Evolutionary conservation across 2,113 vertebrate genomes (phyloP).

Genomic region (Egretta garzetta): DNA sequence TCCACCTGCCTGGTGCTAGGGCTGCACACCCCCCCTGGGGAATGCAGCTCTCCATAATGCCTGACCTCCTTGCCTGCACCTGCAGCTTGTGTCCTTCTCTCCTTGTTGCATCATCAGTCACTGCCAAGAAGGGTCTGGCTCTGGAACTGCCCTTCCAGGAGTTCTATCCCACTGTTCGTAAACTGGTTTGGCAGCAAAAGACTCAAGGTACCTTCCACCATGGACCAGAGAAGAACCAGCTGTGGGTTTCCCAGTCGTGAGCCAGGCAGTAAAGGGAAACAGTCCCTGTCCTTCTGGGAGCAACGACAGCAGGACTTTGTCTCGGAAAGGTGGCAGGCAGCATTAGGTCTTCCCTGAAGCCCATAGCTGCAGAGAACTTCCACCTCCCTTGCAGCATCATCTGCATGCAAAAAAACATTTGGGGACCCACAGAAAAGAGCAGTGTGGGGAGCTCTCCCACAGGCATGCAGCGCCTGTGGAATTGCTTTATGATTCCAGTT

Average conservation of each 20-base stretch:
- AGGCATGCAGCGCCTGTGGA: not conserved
- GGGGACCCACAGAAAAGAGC: not conserved
- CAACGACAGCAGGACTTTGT: not conserved
- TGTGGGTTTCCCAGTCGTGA: accelerated
- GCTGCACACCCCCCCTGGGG: not conserved
- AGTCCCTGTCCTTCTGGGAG: not conserved
- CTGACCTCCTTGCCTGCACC: not conserved
- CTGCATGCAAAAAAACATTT: not conserved
- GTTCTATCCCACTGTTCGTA: not conserved
- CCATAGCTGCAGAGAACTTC: not conserved
- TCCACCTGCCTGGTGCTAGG: not conserved
- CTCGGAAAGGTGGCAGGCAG: not conserved
- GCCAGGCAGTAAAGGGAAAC: not conserved
- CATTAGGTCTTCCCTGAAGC: not conserved
- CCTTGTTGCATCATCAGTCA: not conserved
- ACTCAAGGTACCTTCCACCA: not conserved
- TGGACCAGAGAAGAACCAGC: not conserved
- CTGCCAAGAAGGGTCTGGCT: not conserved
- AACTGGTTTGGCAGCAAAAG: not conserved
- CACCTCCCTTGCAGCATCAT: not conserved
- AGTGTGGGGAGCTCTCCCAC: not conserved
- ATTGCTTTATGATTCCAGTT: not conserved
- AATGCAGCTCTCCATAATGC: not conserved
- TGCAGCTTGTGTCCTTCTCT: not conserved
- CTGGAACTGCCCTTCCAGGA: not conserved